phyloP scores from a whole-genome alignment of 2,113 vertebrate genomes.

The Alouatta palliata region DNA sequence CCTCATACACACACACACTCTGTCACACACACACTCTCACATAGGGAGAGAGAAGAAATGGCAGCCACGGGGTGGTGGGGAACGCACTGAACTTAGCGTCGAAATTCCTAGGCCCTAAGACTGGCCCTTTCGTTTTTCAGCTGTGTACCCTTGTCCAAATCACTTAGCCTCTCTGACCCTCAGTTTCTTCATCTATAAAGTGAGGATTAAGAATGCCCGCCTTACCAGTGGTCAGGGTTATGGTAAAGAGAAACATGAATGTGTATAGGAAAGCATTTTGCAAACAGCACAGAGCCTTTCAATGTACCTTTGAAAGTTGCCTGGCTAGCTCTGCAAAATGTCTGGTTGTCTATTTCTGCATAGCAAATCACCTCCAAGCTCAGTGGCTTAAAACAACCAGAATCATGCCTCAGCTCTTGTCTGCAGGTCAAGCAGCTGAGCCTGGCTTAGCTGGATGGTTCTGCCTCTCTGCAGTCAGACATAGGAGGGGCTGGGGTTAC shows the following conservation, averaged over 20 bases:
- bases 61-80: background rate
- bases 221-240: background rate
- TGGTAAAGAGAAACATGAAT: background rate
- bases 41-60: too few relatives aligned
- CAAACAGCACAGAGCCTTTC: accelerated
- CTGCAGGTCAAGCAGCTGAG: background rate
- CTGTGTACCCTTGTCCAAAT: background rate
- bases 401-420: background rate
- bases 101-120: background rate
- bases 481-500: background rate
- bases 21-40: too few relatives aligned
- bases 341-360: background rate
- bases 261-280: background rate
- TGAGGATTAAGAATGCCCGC: background rate
- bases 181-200: background rate
- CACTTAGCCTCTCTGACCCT: background rate
- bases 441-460: background rate
- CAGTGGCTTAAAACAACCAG: background rate
- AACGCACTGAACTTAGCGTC: background rate
- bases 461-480: background rate
- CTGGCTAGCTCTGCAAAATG: background rate
- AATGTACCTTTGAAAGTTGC: background rate
- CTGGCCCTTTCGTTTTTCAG: background rate
- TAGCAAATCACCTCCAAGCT: background rate
- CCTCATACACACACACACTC: too few relatives aligned